Percentiles rank a stretch among this genome's conserved stretches.
Evolutionary conservation across 2,113 vertebrate species (phyloP).

Genomic region (Lipophrys pholis): DNA sequence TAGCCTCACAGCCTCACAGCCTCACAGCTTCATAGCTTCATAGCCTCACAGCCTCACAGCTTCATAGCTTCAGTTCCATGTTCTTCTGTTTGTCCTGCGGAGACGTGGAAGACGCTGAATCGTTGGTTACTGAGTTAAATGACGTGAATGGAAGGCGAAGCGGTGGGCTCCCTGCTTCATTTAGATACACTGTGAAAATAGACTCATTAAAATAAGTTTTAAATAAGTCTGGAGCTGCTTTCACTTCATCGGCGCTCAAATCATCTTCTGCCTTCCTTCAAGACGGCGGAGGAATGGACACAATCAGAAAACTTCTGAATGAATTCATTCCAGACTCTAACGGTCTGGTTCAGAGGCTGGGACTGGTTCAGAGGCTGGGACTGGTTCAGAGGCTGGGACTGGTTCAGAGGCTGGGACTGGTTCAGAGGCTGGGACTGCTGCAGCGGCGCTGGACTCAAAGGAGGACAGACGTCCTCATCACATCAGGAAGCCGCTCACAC

Average conservation of each 20-base stretch:
- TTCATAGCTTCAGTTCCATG: too few relatives aligned
- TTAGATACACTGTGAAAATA: constrained; percentile 27
- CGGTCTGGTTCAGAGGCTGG: too few relatives aligned
- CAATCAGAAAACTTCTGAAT: too few relatives aligned
- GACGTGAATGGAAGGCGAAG: constrained; percentile 46
- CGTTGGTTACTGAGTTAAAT: constrained; percentile 32
- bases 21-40: background rate
- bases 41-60: constrained; percentile 15
- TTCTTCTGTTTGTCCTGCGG: constrained; percentile 43
- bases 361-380: too few relatives aligned
- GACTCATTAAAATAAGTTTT: constrained; percentile 40
- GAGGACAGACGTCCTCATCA: too few relatives aligned
- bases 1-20: constrained; percentile 19
- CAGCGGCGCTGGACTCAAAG: too few relatives aligned
- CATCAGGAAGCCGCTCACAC: too few relatives aligned
- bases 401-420: too few relatives aligned
- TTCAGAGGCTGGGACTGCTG: too few relatives aligned
- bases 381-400: too few relatives aligned
- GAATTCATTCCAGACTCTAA: too few relatives aligned
- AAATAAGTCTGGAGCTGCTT: background rate
- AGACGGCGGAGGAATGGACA: too few relatives aligned
- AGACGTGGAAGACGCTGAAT: constrained; percentile 49
- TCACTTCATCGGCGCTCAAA: constrained; percentile 2
- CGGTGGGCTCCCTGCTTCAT: constrained; percentile 6
- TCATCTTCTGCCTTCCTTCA: background rate